A percentile compares a stretch with the other conserved stretches of the same genome.
Evolutionary conservation across 2,113 vertebrate species (phyloP).

Genomic region (Phaethon lepturus): DNA sequence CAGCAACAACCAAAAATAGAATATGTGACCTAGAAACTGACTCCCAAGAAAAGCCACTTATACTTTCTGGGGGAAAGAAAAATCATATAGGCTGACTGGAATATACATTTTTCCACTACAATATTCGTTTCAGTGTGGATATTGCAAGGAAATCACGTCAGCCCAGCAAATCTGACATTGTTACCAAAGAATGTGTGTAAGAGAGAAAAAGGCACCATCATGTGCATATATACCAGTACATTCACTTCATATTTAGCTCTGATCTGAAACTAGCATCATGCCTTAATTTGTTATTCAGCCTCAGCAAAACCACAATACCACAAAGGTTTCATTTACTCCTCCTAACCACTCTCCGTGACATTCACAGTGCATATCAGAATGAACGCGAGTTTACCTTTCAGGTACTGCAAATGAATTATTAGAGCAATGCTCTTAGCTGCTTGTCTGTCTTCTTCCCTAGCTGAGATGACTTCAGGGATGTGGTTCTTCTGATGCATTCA

Average conservation of each 20-base stretch:
- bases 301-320: not conserved
- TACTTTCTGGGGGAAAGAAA: not conserved
- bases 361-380: not conserved
- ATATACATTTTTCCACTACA: not conserved
- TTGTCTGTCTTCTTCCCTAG: not conserved
- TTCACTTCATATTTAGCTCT: not conserved
- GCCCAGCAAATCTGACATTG: not conserved
- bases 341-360: not conserved
- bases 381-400: not conserved
- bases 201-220: not conserved
- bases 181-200: not conserved
- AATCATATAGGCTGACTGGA: not conserved
- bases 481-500: not conserved
- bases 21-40: fast-evolving
- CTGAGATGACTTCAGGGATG: not conserved
- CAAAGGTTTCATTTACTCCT: not conserved
- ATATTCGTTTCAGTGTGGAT: not conserved
- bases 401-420: not conserved
- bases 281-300: not conserved
- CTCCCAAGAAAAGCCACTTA: not conserved
- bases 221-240: fast-evolving
- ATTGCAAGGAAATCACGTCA: not conserved
- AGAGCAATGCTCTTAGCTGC: not conserved
- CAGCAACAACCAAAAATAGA: not conserved
- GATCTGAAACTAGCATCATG: not conserved